Evolutionary conservation across 1,140 invertebrate species (phyloP), one percentile per base, ranked within the genome.

Genomic region (Orchestia grillus): DNA sequence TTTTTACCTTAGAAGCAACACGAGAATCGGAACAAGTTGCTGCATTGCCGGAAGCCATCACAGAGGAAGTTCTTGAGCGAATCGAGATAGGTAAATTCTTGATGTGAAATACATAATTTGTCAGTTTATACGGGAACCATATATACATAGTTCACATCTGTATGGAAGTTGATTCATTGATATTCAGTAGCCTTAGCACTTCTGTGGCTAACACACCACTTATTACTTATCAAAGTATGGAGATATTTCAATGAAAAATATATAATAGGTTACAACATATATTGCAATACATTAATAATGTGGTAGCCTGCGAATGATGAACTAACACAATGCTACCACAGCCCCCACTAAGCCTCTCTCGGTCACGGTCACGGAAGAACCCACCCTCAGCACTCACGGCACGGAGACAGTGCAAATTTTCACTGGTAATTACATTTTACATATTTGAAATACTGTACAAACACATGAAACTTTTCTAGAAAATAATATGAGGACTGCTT

Each of bases 321-420:
- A 91, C 88, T 42, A 91, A 91, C 88, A 91, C 41, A 4, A 16
- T 42, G 41, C 11, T 42, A 43, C 88, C 41, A 91, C 88, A 91
- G 88, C 88, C 36, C 88, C 88, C 23, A 44, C 44, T 91, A 36
- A 91, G 36, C 88, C 88, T 43, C 28, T 91, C 41, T 44, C 88
- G 16, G 88, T 41, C 88, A 44, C 44, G 44, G 88, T 91, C 44
- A 8, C 41, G 4, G 41, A 91, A 91, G 88, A 91, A 91, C 41
- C 88, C 41, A 42, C 44, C 28, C 41, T 91, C 8, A 44, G 44
- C 41, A 91, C 88, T 4, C 88, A 91, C 88, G 28, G 11, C 88
- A 91, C 88, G 44, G 41, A 91, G 88, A 91, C 44, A 16, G 88
- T 91, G 41, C 88, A 44, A 91, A 91, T 44, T 91, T 36, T 91